Base-by-base conservation (phyloP, 2,113 vertebrate genomes). In the Phyllostomus discolor region DNA sequence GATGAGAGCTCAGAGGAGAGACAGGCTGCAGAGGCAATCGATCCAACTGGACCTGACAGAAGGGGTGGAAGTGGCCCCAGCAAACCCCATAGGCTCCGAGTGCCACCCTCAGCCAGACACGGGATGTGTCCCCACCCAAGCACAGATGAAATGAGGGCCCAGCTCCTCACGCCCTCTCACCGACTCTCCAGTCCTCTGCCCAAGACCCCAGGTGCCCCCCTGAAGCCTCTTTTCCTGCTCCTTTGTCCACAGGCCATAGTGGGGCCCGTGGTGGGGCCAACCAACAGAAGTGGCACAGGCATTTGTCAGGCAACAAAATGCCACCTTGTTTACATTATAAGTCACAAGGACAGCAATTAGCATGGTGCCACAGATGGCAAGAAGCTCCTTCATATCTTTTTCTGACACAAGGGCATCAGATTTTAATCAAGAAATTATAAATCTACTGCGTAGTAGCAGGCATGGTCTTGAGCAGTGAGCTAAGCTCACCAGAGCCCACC, bases 361-460 rank as follows among this genome's bases (percentile, higher is more conserved):
- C 76, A 5, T 26, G 5, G 48, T 11, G 48, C 20, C 14, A 0
- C 22, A 9, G 80, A 31, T 17, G 62, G 70, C 2, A 0, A 20
- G 1, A 10, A 35, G 20, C 46, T 33, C 54, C 57, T 54, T 66
- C 33, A 19, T 54, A 22, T 10, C 31, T 48, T 46, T 75, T 28
- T 35, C 33, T 64, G 67, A 92, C 57, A 28, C 35, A 59, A n/a
- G 0, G 31, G 10, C 14, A 3, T 59, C 17, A 1, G 43, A 59
- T 76, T 76, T 2, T 4, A 75, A 31, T 31, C 64, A 3, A 7
- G 17, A 31, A 7, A 2, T n/a, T 75, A 0, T 5, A 7, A 70
- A 5, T 31, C 72, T 7, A 6, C 17, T 10, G 3, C 5, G 0
- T 8, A 38, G 22, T 1, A 17, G 1, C 0, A 3, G 5, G 5